Evolutionary conservation across 2,888 invertebrate genomes (phyloP).

Genomic region (Aspidiotus destructor): DNA sequence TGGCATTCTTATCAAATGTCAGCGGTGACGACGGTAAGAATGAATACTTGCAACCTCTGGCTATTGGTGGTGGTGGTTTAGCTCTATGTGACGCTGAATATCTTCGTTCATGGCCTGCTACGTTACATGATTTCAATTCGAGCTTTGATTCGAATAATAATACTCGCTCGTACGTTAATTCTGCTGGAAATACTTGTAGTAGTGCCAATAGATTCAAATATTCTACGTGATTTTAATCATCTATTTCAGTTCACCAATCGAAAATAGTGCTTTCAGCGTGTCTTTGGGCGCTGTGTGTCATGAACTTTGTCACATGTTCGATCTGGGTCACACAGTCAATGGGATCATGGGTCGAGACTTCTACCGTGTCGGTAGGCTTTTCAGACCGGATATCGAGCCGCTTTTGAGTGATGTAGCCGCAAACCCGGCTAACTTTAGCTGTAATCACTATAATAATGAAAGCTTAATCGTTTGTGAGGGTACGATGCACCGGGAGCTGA

Average conservation of each 20-base stretch:
- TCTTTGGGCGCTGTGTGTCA: constrained; percentile 85
- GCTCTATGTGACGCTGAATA: constrained; percentile 85
- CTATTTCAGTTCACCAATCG: too few relatives aligned
- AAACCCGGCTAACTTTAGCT: constrained; percentile 3
- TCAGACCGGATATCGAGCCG: constrained; percentile 41
- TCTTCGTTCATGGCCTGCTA: constrained; percentile 79
- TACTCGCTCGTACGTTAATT: too few relatives aligned
- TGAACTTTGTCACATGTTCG: constrained; percentile 89
- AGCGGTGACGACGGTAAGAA: constrained; percentile 52
- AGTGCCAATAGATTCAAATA: too few relatives aligned
- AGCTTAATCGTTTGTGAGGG: constrained; percentile 19
- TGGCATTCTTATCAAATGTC: constrained; percentile 82
- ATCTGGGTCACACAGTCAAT: constrained; percentile 78
- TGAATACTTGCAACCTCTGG: constrained; percentile 64
- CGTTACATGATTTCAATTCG: constrained; percentile 55
- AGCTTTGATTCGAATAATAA: constrained; percentile 38
- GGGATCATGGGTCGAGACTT: constrained; percentile 92
- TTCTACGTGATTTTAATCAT: too few relatives aligned
- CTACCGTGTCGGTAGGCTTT: constrained; percentile 69
- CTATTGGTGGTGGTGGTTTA: constrained; percentile 81
- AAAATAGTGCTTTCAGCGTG: constrained; percentile 59
- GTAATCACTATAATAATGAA: not conserved
- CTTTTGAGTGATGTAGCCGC: not conserved
- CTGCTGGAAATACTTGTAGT: too few relatives aligned
- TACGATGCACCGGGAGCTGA: constrained; percentile 5